Conservation (phyloP, 1,140 invertebrate genomes). For the Anastrepha obliqua region DNA sequence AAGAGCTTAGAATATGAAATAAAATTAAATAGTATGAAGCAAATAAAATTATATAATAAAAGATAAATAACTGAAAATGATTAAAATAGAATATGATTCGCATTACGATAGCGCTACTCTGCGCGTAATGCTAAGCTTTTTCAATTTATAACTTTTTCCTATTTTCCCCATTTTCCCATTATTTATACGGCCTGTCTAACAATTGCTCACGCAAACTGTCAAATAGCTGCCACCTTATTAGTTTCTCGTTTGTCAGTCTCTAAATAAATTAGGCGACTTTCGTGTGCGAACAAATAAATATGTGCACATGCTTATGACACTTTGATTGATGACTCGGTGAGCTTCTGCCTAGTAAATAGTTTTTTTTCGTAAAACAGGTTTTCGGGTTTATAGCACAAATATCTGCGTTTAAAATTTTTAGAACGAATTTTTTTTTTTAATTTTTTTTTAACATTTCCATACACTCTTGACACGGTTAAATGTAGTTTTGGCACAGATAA, state of each 20-base stretch:
- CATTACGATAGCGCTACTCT: no score
- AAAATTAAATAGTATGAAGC: no score
- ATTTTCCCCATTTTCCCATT: background rate
- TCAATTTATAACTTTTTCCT: background rate
- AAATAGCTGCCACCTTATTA: slow-evolving; percentile 22
- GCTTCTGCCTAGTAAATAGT: slow-evolving; percentile 9
- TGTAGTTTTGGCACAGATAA: background rate
- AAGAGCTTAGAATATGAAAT: no score
- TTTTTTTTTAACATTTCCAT: background rate
- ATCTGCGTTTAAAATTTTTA: background rate
- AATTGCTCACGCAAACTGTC: background rate
- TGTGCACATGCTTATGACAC: background rate
- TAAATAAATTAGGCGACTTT: background rate
- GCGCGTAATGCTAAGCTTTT: background rate
- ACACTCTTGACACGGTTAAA: slow-evolving; percentile 16
- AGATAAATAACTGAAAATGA: no score
- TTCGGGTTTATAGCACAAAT: background rate
- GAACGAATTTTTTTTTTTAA: background rate
- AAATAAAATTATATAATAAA: background rate
- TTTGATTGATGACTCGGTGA: slow-evolving; percentile 11
- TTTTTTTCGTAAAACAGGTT: slow-evolving; percentile 9
- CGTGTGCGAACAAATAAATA: background rate
- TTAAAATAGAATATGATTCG: no score
- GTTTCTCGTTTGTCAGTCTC: slow-evolving; percentile 2
- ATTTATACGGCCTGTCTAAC: background rate